Evolutionary conservation across 2,888 invertebrate species (phyloP).

Genomic region (Thereva unica): DNA sequence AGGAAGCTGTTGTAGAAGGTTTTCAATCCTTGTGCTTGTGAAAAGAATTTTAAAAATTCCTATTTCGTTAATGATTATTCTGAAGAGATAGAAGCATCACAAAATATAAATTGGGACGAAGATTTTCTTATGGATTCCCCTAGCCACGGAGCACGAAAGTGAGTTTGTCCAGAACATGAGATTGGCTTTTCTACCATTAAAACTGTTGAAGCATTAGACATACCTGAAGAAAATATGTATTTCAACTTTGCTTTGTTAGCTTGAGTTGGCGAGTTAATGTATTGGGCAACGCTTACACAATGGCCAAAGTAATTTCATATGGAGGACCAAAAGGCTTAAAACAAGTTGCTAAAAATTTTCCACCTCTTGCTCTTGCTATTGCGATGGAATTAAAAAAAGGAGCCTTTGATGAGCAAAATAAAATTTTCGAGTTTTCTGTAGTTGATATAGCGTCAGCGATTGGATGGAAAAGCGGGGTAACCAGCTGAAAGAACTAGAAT

Average conservation of each 20-base stretch:
- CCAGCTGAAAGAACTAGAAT: slow-evolving; percentile 87
- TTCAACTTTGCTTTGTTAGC: slow-evolving; percentile 85
- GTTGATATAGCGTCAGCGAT: slow-evolving; percentile 85
- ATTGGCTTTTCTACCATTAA: slow-evolving; percentile 82
- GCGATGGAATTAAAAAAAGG: slow-evolving; percentile 71
- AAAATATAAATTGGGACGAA: slow-evolving; percentile 44
- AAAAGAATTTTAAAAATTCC: slow-evolving; percentile 47
- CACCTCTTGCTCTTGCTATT: slow-evolving; percentile 89
- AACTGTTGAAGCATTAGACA: slow-evolving; percentile 78
- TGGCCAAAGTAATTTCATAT: slow-evolving; percentile 83
- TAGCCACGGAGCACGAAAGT: slow-evolving; percentile 25
- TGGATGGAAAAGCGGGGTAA: slow-evolving; percentile 89
- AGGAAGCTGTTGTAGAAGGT: slow-evolving; percentile 80
- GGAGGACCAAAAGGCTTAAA: slow-evolving; percentile 74
- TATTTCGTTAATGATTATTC: slow-evolving; percentile 42
- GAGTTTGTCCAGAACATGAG: slow-evolving; percentile 82
- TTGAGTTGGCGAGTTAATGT: slow-evolving; percentile 82
- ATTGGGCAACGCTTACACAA: slow-evolving; percentile 80
- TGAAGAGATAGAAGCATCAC: slow-evolving; percentile 43
- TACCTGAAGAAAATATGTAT: slow-evolving; percentile 91
- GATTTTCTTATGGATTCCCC: slow-evolving; percentile 35
- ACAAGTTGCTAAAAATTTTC: slow-evolving; percentile 70
- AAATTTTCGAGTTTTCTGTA: slow-evolving; percentile 78
- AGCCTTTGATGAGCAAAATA: slow-evolving; percentile 62
- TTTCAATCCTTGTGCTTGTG: slow-evolving; percentile 79